A percentile compares a stretch with the other conserved stretches of the same genome.
Evolutionary conservation across 2,113 vertebrate species (phyloP).

Genomic region (Ranitomeya imitator): DNA sequence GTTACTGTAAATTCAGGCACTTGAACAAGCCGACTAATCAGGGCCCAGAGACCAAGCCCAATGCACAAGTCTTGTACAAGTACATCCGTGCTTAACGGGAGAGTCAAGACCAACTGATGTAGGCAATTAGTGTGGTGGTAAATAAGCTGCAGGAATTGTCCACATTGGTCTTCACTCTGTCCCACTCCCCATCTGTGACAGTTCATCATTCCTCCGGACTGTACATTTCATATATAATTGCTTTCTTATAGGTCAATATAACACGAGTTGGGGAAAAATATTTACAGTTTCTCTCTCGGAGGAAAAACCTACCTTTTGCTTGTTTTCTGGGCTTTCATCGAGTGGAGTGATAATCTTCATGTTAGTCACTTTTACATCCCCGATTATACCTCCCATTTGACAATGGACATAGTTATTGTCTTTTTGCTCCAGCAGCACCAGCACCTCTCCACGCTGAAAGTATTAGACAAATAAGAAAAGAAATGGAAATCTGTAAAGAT

Average conservation of each 20-base stretch:
- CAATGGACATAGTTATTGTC: conserved; percentile 77
- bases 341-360: conserved; percentile 80
- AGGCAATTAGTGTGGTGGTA: too few relatives aligned
- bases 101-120: too few relatives aligned
- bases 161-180: too few relatives aligned
- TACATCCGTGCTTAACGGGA: too few relatives aligned
- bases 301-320: conserved; percentile 61
- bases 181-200: too few relatives aligned
- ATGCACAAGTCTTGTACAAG: too few relatives aligned
- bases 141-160: too few relatives aligned
- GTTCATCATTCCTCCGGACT: neutral
- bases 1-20: too few relatives aligned
- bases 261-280: neutral
- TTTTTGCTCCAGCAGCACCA: conserved; percentile 74
- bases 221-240: neutral
- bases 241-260: neutral
- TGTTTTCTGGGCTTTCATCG: conserved; percentile 62
- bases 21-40: too few relatives aligned
- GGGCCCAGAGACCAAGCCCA: too few relatives aligned
- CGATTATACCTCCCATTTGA: conserved; percentile 73
- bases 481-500: neutral
- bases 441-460: conserved; percentile 76
- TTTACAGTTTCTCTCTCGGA: neutral
- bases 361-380: conserved; percentile 71
- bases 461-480: neutral